Evolutionary conservation across 1,140 invertebrate species (phyloP), one percentile per base, ranked within the genome.

Genomic region (Marisa cornuarietis): DNA sequence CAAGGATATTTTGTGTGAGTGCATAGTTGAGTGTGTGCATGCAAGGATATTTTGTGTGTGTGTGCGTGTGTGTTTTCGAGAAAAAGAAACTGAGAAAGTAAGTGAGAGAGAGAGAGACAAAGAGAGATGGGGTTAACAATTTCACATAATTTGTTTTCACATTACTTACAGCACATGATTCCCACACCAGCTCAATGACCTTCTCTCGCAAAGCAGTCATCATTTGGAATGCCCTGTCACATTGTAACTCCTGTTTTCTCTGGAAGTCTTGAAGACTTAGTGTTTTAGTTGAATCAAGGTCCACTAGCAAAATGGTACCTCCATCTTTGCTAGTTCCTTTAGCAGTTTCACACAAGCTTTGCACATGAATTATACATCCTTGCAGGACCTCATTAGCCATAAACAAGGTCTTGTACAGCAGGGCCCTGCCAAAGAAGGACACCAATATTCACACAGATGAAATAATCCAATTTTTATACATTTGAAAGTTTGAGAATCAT

Each of bases 361-460:
- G 82, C 0, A 91, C 87, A 80, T 91, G 90, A 22, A 90, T 82
- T 51, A 91, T 72, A 79, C 88, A 89, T 11, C 90, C 89, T 76
- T 90, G 90, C 14, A 91, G 85, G 1, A 91, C 86, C 75, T 91
- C 89, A 85, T 91, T 91, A 26, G 89, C 90, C 42, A 85, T 79
- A 80, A 91, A 91, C 42, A 91, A 81, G 58, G 81, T 85, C 76
- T 87, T 88, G 69, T 84, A 85, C 49, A 90, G 80, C 18, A 83
- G 74, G 14, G 26, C 81, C 65, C 89, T 90, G 78, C 8, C 85
- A 84, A 68, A 49, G 1, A 18, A 18, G 11, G 54, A 58, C 9
- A 58, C 1, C 31, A 58, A 18, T 58, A 58, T 58, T 58, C 16
- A 14, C 11, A 58, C 54, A 58, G 2, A 9, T 58, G 16, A 58